phyloP scores from a whole-genome alignment of 2,888 invertebrate species.

The Chouioia cunea region DNA sequence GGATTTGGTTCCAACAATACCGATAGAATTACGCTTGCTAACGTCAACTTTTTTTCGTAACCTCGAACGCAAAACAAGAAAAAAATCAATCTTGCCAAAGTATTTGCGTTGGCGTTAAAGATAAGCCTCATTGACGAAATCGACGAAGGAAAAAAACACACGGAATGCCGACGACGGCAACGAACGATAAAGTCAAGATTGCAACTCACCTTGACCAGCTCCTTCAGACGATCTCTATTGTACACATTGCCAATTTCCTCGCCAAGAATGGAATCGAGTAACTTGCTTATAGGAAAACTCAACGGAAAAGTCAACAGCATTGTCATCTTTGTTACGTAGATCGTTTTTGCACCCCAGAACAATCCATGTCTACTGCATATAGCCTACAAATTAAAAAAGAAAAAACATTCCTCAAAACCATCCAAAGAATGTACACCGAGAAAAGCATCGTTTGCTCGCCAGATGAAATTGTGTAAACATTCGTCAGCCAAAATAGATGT shows the following conservation, averaged over 20 bases:
- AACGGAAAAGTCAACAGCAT: conserved; percentile 95
- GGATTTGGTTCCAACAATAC: too few species aligned
- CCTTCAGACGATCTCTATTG: conserved; percentile 94
- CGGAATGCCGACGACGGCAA: conserved; percentile 6
- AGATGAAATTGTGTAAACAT: too few species aligned
- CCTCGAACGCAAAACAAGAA: too few species aligned
- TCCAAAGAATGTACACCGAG: not conserved
- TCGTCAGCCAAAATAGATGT: not conserved
- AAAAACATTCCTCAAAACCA: not conserved
- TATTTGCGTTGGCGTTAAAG: too few species aligned
- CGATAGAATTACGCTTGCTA: too few species aligned
- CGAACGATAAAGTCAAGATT: conserved; percentile 9
- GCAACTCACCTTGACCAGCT: conserved; percentile 87
- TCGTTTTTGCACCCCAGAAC: conserved; percentile 95
- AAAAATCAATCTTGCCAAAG: too few species aligned
- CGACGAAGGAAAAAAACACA: too few species aligned
- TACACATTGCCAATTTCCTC: conserved; percentile 98
- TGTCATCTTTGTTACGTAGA: conserved; percentile 90
- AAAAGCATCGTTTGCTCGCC: too few species aligned
- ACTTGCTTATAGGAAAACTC: conserved; percentile 90
- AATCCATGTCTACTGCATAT: conserved; percentile 95
- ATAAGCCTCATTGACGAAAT: not conserved
- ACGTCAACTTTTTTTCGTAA: too few species aligned
- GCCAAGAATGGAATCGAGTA: conserved; percentile 91
- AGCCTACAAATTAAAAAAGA: conserved; percentile 72